phyloP scores from a whole-genome alignment of 2,113 vertebrate species.

The Neodon shergylaensis region DNA sequence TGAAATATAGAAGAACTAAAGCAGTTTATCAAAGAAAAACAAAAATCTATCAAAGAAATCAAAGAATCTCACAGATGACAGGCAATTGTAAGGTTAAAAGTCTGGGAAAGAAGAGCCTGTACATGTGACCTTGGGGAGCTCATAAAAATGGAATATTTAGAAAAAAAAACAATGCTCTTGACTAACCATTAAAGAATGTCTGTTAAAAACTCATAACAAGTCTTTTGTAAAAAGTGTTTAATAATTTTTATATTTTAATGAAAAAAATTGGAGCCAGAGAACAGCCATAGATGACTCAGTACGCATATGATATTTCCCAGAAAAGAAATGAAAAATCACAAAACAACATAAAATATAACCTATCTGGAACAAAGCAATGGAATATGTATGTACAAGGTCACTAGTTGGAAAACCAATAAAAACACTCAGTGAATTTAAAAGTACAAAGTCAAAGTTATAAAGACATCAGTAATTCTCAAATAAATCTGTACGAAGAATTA shows the following conservation, averaged over 20 bases:
- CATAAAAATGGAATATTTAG: not conserved
- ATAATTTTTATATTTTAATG: not conserved
- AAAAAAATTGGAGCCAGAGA: not conserved
- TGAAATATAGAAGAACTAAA: not conserved
- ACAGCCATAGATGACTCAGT: not conserved
- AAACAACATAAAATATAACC: not conserved
- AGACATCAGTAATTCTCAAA: not conserved
- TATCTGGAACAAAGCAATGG: not conserved
- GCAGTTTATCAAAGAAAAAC: not conserved
- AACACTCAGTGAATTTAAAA: not conserved
- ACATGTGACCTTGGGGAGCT: not conserved
- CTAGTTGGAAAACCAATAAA: not conserved
- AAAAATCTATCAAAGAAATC: not conserved
- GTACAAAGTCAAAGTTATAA: not conserved
- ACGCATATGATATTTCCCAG: not conserved
- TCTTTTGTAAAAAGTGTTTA: not conserved
- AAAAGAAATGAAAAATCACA: not conserved
- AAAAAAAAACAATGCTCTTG: accelerated
- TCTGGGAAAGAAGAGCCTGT: not conserved
- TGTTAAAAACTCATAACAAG: not conserved
- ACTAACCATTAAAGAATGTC: not conserved
- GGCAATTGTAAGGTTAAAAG: not conserved
- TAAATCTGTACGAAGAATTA: not conserved
- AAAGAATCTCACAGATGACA: not conserved
- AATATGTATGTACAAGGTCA: not conserved